Base-by-base conservation (phyloP, 2,888 invertebrate genomes). In the Eupithecia abbreviata region DNA sequence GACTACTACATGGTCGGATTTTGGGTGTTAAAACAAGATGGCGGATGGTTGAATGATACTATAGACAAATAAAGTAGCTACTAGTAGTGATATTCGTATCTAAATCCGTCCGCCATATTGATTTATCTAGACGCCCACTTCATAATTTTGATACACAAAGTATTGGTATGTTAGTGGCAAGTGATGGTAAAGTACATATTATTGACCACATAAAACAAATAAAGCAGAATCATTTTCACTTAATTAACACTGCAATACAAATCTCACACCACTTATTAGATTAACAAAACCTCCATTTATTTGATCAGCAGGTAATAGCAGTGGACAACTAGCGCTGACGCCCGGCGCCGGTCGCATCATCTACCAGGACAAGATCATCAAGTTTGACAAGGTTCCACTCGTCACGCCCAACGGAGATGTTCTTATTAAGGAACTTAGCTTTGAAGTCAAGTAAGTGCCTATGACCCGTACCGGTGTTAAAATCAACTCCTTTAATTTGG, bases 361-460 rank as follows among this genome's bases (percentile, higher is more conserved):
- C 73, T 97, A 97, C 89, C 96, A 97, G 88, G 98, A 99, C 90
- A 98, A 98, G 88, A 91, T 99, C 18, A 99, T 98, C 86, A 96
- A 97, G 81, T 99, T 99, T 93, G 98, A 99, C 80, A 95, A 96
- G 79, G 99, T 99, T 42, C 99, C 99, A 3, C 95, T 99, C 74
- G 97, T 99, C 43, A 99, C 99, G 0, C 99, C 99, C 3, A 99
- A 99, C 88, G 99, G 99, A 0, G 99, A 99, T 90, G 96, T 99
- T 10, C 96, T 99, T 65, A 97, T 99, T 58, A 96, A 97, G 84
- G 98, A 98, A 84, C 95, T 99, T 15, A 96, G 96, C 67, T 98
- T 99, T 87, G 98, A 99, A 96, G 99, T 98, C 74, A 97, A 93
- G 96, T 96, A 71, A 91, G 95, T 92, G 84, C 9, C 1, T 67